A percentile compares a stretch with the other conserved stretches of the same genome.
Conservation (phyloP, 2,888 invertebrate genomes). For the Xylota sylvarum region DNA sequence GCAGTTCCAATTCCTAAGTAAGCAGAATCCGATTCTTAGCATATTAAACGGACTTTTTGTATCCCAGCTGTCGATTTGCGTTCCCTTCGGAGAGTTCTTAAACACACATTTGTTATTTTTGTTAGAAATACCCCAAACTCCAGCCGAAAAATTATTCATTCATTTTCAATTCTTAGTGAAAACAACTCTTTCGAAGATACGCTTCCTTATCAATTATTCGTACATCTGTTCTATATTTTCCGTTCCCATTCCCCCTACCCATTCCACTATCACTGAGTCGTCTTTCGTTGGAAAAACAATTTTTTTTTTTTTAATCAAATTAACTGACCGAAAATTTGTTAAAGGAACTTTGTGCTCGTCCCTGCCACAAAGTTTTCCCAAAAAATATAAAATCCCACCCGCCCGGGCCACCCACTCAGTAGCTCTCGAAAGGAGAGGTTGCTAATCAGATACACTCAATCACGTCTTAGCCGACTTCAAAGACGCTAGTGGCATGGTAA, state of each 20-base stretch:
- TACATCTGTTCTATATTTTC: conserved; percentile 22
- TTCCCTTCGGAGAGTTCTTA: too few species aligned
- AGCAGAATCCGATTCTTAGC: too few species aligned
- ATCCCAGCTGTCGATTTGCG: too few species aligned
- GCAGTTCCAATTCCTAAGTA: too few species aligned
- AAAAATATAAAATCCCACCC: neutral
- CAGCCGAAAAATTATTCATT: neutral
- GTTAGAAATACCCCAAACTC: too few species aligned
- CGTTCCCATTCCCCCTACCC: neutral
- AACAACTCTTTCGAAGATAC: conserved; percentile 1
- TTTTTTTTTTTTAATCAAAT: conserved; percentile 47
- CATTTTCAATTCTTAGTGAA: neutral
- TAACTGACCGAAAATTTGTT: conserved; percentile 52
- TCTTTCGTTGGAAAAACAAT: neutral
- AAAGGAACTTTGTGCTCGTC: neutral
- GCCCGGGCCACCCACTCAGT: neutral
- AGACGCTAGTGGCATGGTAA: conserved; percentile 58
- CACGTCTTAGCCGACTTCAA: conserved; percentile 64
- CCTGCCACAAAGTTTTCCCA: neutral
- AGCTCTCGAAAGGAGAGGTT: conserved; percentile 2
- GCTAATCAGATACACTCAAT: conserved; percentile 72
- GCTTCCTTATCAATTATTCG: conserved; percentile 28
- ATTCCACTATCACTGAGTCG: neutral
- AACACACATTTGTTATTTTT: too few species aligned
- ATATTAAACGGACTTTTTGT: too few species aligned